Evolutionary conservation across 92 coral and sea anemone genomes (phyloP).

Genomic region (Parazoanthus atlanticus): DNA sequence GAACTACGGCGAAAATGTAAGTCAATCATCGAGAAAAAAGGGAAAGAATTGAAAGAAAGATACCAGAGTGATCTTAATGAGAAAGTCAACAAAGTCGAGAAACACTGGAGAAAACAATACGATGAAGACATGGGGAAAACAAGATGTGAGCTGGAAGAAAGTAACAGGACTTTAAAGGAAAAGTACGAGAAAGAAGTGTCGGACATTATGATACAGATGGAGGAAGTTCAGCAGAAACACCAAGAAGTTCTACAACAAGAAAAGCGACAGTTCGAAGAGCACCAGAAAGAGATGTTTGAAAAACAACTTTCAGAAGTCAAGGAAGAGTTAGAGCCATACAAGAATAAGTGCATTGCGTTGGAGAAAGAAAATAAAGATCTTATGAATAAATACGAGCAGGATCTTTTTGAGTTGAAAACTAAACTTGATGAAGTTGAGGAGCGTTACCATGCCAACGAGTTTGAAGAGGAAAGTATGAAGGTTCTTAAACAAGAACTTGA

Average conservation of each 20-base stretch:
- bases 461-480: conserved; percentile 68
- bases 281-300: conserved; percentile 84
- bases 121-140: conserved; percentile 85
- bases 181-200: conserved; percentile 90
- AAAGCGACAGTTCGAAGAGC: conserved; percentile 74
- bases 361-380: conserved; percentile 82
- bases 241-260: conserved; percentile 81
- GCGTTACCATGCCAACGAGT: conserved; percentile 73
- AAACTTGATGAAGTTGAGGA: conserved; percentile 81
- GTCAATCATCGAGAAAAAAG: conserved; percentile 74
- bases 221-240: conserved; percentile 87
- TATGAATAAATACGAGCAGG: conserved; percentile 72
- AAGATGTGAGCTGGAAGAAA: conserved; percentile 87
- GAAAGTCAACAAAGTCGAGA: conserved; percentile 86
- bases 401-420: conserved; percentile 65
- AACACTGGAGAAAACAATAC: conserved; percentile 78
- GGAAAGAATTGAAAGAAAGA: conserved; percentile 87
- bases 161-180: conserved; percentile 84
- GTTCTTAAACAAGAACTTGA: conserved; percentile 73
- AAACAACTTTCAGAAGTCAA: conserved; percentile 81
- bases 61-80: conserved; percentile 93
- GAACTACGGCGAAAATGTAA: conserved; percentile 87
- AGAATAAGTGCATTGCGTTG: conserved; percentile 66
- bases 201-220: conserved; percentile 90
- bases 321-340: conserved; percentile 83